Base-by-base conservation (phyloP, 2,113 vertebrate genomes). In the Planiliza haematocheilus region DNA sequence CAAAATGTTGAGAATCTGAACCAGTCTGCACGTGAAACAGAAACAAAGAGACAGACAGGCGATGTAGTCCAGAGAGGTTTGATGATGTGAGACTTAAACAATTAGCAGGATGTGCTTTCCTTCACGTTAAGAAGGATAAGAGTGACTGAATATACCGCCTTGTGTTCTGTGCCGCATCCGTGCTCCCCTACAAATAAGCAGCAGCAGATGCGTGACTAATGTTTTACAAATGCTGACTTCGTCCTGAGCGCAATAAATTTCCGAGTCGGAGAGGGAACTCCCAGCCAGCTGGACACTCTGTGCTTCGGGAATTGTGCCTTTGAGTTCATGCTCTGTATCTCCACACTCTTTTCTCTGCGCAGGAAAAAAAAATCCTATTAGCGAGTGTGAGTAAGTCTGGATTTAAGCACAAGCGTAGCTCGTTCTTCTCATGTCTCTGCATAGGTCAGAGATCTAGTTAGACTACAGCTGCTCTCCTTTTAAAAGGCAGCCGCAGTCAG, bases 281-380 rank as follows among this genome's bases (percentile, higher is more conserved):
- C 80, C 67, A 63, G 53, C 58, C 80, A 86, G 82, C 76, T 85
- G 87, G 80, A 88, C 78, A 13, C 56, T 1, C 39, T 37, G 30
- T 46, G 66, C 63, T 81, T 60, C 0, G 61, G 60, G 53, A 58
- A 73, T 65, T 74, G 65, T 42, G 51, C n/a, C 59, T 76, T n/a
- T 12, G 48, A 64, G 52, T 67, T 71, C 18, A 50, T 42, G 51
- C 0, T 7, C 49, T 45, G 17, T 21, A 60, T 53, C 58, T 64
- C 24, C 36, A 13, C 53, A 49, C 69, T 30, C 67, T 7, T 66
- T 63, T 76, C 59, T 78, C 62, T 38, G 63, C 1, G 3, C 48
- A 49, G 45, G 20, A 36, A 43, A 76, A 30, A 30, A 36, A 43
- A 76, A 79, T 38, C 56, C 60, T 37, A 52, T 77, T 24, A 66